Percentiles rank a stretch among this genome's conserved stretches.
Conservation (phyloP, 2,888 invertebrate genomes). For the Apotomis betuletana region DNA sequence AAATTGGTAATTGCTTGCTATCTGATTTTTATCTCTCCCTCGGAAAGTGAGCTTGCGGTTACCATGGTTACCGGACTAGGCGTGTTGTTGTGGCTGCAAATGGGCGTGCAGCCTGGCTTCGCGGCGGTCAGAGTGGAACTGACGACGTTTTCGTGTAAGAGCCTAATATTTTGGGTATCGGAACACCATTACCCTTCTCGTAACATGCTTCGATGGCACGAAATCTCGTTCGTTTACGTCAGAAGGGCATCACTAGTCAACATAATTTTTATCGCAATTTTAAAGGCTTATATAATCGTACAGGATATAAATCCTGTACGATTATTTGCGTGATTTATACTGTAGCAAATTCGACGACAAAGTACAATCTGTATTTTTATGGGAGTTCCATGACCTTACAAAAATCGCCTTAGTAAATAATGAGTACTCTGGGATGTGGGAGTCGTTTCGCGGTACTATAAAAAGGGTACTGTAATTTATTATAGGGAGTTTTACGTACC, state of each 20-base stretch:
- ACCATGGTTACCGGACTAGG: conserved; percentile 71
- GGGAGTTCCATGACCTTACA: conserved; percentile 32
- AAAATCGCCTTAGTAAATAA: conserved; percentile 3
- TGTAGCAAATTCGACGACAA: not conserved
- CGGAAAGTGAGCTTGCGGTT: conserved; percentile 57
- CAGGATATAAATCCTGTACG: conserved; percentile 8
- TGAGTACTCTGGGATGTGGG: not conserved
- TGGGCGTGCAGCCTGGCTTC: conserved; percentile 59
- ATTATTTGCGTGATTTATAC: conserved; percentile 21
- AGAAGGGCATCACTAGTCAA: conserved; percentile 33
- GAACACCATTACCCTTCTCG: conserved; percentile 65
- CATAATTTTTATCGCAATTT: conserved; percentile 33
- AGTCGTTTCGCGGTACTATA: not conserved
- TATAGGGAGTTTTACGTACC: conserved; percentile 46
- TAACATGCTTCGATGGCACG: conserved; percentile 66
- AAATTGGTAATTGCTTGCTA: conserved; percentile 44
- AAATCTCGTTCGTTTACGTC: conserved; percentile 67
- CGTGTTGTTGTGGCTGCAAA: conserved; percentile 52
- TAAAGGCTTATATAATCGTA: conserved; percentile 16
- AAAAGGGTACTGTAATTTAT: not conserved
- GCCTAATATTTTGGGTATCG: conserved; percentile 67
- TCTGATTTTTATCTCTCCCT: conserved; percentile 56
- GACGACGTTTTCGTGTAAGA: conserved; percentile 69
- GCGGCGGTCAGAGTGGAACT: conserved; percentile 72
- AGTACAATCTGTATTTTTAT: conserved; percentile 2